Evolutionary conservation across 2,888 invertebrate species (phyloP), one percentile per base, ranked within the genome.

Genomic region (Archaeoteleia sp.): DNA sequence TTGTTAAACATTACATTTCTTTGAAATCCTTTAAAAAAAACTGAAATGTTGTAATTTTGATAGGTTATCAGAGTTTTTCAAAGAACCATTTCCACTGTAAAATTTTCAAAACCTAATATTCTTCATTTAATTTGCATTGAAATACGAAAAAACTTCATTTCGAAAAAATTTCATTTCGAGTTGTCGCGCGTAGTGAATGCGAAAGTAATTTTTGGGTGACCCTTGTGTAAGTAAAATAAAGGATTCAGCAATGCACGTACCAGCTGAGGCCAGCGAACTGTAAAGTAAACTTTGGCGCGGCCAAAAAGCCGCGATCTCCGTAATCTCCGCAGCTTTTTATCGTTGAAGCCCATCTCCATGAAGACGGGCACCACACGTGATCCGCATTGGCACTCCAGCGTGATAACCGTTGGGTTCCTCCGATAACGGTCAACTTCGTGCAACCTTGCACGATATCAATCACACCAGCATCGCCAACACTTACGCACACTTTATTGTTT

Each of bases 251-350:
- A 46, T 49, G 7, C 17, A 77, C 87, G 74, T 86, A 89, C 89
- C 89, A 89, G 81, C 82, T 88, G 87, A 12, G 89, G 89, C 89
- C 89, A 89, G 78, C 88, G 86, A 54, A 89, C 88, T 78, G 88
- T 88, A 62, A 89, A 86, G 81, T 89, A 89, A 71, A 89, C 88
- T 80, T 89, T 89, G 67, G 89, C 89, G 75, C 89, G 85, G 78
- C 89, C 89, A 81, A 89, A 89, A 78, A 89, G 88, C 77, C 88
- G 86, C 81, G 89, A 88, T 76, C 87, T 87, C 75, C 88, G 84
- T 71, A 88, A 82, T 75, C 88, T 86, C 79, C 86, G 85, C 83
- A 88, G 85, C 78, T 88, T 88, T 82, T 86, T 88, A 78, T 88
- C 87, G 84, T 87, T 86, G 79, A 88, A 87, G 74, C 88, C 88